Percentiles rank a stretch among this genome's conserved stretches.
These are phyloP conservation scores for Beris morrisii DNA, from an alignment of 2,888 invertebrate genomes.

Conservation along the genomic window DNA sequence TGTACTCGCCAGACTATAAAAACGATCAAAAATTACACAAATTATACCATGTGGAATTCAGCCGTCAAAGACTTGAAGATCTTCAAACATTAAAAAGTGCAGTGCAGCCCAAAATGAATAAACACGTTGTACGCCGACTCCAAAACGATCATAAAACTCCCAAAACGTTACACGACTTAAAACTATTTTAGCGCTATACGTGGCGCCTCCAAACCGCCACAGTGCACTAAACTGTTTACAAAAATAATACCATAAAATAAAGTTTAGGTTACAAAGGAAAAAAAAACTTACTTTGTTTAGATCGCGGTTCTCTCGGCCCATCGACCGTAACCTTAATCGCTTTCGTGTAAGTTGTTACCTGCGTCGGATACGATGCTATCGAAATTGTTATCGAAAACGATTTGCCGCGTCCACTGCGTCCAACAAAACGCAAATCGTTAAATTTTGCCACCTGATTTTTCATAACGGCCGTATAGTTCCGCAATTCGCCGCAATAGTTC, in stretches of 20 bases:
- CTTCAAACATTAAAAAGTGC: too few species aligned
- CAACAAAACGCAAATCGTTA: slow-evolving; percentile 97
- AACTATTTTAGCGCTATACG: too few species aligned
- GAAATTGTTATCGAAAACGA: slow-evolving; percentile 94
- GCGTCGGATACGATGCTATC: slow-evolving; percentile 70
- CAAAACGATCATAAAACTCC: too few species aligned
- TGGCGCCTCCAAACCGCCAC: too few species aligned
- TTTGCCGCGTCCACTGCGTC: slow-evolving; percentile 95
- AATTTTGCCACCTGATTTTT: slow-evolving; percentile 98
- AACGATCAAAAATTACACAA: too few species aligned
- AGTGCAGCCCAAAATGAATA: too few species aligned
- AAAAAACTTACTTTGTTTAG: slow-evolving; percentile 86
- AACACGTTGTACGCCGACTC: too few species aligned
- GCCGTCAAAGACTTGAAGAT: too few species aligned
- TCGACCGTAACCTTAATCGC: slow-evolving; percentile 99
- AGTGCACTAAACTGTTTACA: neutral
- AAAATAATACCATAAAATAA: neutral
- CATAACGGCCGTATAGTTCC: slow-evolving; percentile 93
- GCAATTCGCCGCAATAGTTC: slow-evolving; percentile 91
- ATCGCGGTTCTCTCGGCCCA: slow-evolving; percentile 95
- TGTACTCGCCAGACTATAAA: too few species aligned
- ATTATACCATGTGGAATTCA: too few species aligned
- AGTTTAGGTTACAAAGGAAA: neutral
- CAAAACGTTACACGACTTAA: too few species aligned
- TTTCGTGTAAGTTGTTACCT: slow-evolving; percentile 87